Percentiles rank a stretch among this genome's conserved stretches.
Evolutionary conservation across 2,888 invertebrate genomes (phyloP).

Genomic region (Xestia c-nigrum): DNA sequence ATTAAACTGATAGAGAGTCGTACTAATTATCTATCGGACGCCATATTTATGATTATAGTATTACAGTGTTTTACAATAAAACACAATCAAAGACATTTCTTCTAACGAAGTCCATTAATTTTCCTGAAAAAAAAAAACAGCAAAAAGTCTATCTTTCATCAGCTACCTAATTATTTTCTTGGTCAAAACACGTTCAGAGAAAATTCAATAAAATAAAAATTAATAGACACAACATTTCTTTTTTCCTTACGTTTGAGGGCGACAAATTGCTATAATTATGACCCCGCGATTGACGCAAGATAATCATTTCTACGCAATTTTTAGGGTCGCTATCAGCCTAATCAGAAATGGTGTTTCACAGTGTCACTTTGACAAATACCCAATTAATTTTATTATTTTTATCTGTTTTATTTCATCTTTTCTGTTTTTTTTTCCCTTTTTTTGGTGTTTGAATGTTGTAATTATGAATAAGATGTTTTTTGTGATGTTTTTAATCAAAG

Average conservation of each 20-base stretch:
- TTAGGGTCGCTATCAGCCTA: constrained; percentile 76
- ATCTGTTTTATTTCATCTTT: constrained; percentile 67
- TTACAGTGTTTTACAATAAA: neutral
- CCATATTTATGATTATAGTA: neutral
- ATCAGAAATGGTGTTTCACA: constrained; percentile 78
- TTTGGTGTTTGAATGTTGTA: constrained; percentile 15
- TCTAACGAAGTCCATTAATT: neutral
- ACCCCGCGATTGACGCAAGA: constrained; percentile 73
- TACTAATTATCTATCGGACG: too few relatives aligned
- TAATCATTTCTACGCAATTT: constrained; percentile 81
- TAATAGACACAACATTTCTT: constrained; percentile 58
- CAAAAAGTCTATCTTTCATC: neutral
- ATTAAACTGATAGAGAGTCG: too few relatives aligned
- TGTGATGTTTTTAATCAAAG: neutral
- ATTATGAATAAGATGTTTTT: constrained; percentile 11
- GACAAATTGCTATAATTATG: constrained; percentile 86
- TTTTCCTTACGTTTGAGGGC: constrained; percentile 70
- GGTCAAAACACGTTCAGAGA: constrained; percentile 27
- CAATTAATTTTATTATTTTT: constrained; percentile 78
- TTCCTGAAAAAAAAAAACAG: neutral
- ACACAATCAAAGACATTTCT: neutral
- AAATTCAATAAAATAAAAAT: constrained; percentile 58
- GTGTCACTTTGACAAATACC: constrained; percentile 80
- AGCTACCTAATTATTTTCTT: neutral
- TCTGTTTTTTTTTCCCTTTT: constrained; percentile 51